Base-by-base conservation (phyloP, 2,797 vertebrate genomes). In the Paguma larvata region DNA sequence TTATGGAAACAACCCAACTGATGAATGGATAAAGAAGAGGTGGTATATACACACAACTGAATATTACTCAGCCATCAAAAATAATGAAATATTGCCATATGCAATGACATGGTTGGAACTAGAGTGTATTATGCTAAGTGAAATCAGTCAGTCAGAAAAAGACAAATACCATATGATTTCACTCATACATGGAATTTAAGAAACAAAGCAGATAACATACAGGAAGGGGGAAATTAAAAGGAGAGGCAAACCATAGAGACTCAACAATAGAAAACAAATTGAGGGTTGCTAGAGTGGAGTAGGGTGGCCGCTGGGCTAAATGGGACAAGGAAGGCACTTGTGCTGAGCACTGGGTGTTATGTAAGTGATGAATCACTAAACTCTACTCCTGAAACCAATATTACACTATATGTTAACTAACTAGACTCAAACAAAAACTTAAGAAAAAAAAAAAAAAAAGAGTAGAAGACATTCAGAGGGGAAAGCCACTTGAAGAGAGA, bases 201-300 rank as follows among this genome's bases (percentile, higher is more conserved):
- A 75, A 30, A 75, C 4, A 75, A 75, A 75, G 46, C 14, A 30
- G 6, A 5, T 46, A 75, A 46, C 2, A 5, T 75, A 46, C 12
- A 41, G 41, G 8, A 46, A 7, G 7, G 13, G 13, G 14, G 7
- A 27, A 7, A 5, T 2, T 0, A 5, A 12, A 9, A 14, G 16
- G 25, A 16, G 32, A n/a, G 65, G 32, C 16, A 34, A 67, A 67
- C 65, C 32, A 67, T 10, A 9, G 65, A n/a, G 15, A 67, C 32
- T 34, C 3, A 32, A 67, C 7, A 8, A 34, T n/a, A 19, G 65
- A 9, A 8, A 67, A 34, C 32, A 34, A 34, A 67, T 32, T 34
- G 65, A 34, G 15, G 16, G 32, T 67, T 67, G 16, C 32, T 67
- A n/a, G 16, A 27, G 19, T 4, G 4, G 34, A 21, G 9, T 8